Percentiles rank a stretch among this genome's conserved stretches.
Conservation (phyloP, 1,140 invertebrate species). For the Drosophila repleta region DNA sequence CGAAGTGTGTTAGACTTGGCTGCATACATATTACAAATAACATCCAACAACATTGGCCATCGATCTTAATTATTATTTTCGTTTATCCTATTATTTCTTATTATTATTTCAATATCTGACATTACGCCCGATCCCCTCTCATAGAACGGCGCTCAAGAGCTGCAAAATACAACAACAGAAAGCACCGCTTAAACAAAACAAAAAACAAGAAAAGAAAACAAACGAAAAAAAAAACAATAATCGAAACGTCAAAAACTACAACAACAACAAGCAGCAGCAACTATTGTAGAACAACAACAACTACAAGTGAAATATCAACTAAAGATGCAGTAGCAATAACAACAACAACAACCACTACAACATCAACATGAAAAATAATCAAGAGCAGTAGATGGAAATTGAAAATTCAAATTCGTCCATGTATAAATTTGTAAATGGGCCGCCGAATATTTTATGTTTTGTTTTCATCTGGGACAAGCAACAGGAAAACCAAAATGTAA, state of each 20-base stretch:
- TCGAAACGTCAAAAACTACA: constrained; percentile 44
- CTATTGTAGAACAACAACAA: constrained; percentile 28
- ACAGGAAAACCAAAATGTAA: constrained; percentile 45
- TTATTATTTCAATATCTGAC: constrained; percentile 42
- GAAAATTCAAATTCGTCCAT: constrained; percentile 10
- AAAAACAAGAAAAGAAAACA: constrained; percentile 55
- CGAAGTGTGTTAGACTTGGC: constrained; percentile 31
- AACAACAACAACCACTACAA: constrained; percentile 11
- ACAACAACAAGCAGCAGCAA: constrained; percentile 22
- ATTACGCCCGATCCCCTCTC: constrained; percentile 36
- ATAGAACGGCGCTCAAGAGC: constrained; percentile 80
- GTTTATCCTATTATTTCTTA: too few species aligned
- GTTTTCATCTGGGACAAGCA: constrained; percentile 51
- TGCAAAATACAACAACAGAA: constrained; percentile 84
- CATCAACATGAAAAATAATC: constrained; percentile 7
- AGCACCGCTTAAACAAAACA: constrained; percentile 78
- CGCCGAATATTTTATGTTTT: constrained; percentile 55
- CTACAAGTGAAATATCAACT: neutral
- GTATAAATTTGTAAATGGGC: constrained; percentile 51
- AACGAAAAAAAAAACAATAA: constrained; percentile 55
- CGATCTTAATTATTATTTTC: constrained; percentile 19
- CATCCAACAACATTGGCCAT: constrained; percentile 4
- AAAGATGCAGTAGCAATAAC: constrained; percentile 13
- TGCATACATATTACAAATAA: constrained; percentile 14
- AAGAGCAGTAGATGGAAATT: neutral